These are phyloP conservation scores for Onchidella celtica DNA, from an alignment of 2,888 invertebrate species.

Conservation along the genomic window DNA sequence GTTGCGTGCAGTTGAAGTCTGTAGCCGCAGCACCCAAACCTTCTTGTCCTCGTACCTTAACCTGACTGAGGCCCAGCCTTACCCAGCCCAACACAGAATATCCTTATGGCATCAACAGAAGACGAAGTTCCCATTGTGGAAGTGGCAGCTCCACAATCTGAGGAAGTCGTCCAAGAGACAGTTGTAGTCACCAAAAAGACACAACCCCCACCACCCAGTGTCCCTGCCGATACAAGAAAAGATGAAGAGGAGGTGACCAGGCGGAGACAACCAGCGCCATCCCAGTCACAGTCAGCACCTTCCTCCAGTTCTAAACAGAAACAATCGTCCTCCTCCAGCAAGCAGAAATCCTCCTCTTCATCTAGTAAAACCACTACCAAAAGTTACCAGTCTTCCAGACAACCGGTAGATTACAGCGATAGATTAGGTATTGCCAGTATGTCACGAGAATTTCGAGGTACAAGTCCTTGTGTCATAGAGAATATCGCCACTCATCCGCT, in stretches of 20 bases:
- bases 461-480: conserved; percentile 72
- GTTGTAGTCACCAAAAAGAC: conserved; percentile 49
- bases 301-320: conserved; percentile 31
- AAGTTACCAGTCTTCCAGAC: conserved; percentile 34
- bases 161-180: conserved; percentile 13
- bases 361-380: conserved; percentile 15
- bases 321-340: conserved; percentile 37
- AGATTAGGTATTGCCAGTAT: conserved; percentile 53
- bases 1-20: too few species aligned
- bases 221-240: conserved; percentile 40
- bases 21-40: background rate
- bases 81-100: background rate
- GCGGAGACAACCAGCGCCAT: conserved; percentile 47
- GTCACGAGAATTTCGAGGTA: conserved; percentile 68
- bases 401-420: conserved; percentile 52
- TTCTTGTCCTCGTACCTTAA: background rate
- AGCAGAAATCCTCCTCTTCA: conserved; percentile 27
- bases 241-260: conserved; percentile 47
- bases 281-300: conserved; percentile 33
- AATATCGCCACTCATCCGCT: conserved; percentile 69
- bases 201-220: conserved; percentile 34
- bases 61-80: too few species aligned
- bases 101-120: conserved; percentile 34
- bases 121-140: conserved; percentile 29
- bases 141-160: conserved; percentile 29